A percentile compares a stretch with the other conserved stretches of the same genome.
These are phyloP conservation scores for Poeciliopsis presidionis DNA, from an alignment of 2,797 vertebrate species.

Conservation along the genomic window DNA sequence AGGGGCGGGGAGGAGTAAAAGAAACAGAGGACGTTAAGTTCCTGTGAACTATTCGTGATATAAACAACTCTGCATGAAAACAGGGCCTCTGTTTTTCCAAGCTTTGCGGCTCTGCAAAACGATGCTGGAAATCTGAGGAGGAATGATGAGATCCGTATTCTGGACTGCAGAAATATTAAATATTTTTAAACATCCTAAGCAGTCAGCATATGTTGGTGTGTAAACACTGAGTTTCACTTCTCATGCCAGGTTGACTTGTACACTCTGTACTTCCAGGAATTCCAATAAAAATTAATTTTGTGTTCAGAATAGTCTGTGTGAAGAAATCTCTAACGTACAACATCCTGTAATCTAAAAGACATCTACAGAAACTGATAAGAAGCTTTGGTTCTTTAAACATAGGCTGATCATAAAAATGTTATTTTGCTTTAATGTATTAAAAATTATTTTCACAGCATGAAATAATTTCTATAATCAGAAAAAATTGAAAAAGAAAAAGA, in stretches of 20 bases:
- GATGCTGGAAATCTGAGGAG: neutral
- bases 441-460: neutral
- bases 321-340: neutral
- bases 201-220: neutral
- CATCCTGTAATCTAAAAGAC: neutral
- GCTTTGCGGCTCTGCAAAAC: neutral
- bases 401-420: neutral
- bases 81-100: neutral
- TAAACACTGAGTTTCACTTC: neutral
- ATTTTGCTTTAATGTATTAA: neutral
- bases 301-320: neutral
- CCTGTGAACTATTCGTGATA: constrained; percentile 30
- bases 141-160: neutral
- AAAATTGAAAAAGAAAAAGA: neutral
- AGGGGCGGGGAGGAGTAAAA: constrained; percentile 47
- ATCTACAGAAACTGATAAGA: neutral
- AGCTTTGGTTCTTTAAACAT: neutral
- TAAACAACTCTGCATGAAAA: constrained; percentile 10
- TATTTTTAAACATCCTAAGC: neutral
- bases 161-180: neutral
- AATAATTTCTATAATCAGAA: neutral
- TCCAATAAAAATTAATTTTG: constrained; percentile 1
- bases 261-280: neutral
- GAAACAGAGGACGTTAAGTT: constrained; percentile 63
- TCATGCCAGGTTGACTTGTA: neutral